Percentiles rank a stretch among this genome's conserved stretches.
Evolutionary conservation across 2,113 vertebrate genomes (phyloP).

Genomic region (Acrocephalus arundinaceus): DNA sequence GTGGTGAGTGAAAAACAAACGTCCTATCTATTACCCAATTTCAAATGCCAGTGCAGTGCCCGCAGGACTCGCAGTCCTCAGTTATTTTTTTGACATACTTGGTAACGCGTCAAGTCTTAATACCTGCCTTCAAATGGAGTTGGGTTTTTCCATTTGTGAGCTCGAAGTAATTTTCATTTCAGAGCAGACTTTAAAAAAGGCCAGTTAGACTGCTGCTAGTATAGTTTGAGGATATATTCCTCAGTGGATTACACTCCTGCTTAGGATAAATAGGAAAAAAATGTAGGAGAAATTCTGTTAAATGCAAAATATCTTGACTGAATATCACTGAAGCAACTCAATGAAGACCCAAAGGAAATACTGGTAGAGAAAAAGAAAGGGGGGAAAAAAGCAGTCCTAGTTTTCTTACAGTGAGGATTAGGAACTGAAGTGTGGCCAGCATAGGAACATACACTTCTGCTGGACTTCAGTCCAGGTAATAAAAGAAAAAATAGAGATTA

Average conservation of each 20-base stretch:
- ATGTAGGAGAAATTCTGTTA: neutral
- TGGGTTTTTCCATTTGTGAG: constrained; percentile 22
- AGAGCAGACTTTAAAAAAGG: neutral
- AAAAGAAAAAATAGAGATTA: neutral
- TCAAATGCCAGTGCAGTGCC: neutral
- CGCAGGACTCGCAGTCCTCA: neutral
- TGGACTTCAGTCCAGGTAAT: constrained; percentile 5
- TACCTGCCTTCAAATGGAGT: constrained; percentile 4
- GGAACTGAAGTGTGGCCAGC: neutral
- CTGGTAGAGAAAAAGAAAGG: neutral
- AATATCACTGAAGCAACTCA: constrained; percentile 22
- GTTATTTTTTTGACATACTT: constrained; percentile 29
- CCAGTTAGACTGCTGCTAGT: neutral
- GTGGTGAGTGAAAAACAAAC: constrained; percentile 43
- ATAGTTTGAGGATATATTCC: neutral
- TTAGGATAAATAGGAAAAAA: constrained; percentile 11
- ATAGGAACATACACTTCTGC: neutral
- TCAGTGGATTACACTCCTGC: neutral
- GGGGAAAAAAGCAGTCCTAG: fast-evolving
- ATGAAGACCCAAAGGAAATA: neutral
- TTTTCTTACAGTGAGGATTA: neutral
- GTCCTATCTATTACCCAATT: constrained; percentile 50
- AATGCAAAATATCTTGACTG: constrained; percentile 46
- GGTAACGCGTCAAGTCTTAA: constrained; percentile 25
- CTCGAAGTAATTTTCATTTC: neutral